Conservation (phyloP, 2,797 vertebrate genomes). For the Austrolebias charrua region DNA sequence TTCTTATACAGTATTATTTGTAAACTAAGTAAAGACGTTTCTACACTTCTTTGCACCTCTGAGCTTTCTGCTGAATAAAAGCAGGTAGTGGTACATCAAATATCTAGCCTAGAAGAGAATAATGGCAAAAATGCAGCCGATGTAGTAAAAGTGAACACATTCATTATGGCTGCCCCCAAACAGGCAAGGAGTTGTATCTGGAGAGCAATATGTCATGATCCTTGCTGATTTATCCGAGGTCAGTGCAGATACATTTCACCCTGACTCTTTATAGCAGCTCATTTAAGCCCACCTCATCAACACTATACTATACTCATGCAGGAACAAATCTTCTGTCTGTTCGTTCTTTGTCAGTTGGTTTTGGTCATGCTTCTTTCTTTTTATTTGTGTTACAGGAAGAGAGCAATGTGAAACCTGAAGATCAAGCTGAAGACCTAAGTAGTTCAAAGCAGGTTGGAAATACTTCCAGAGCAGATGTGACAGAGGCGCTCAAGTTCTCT, state of each 20-base stretch:
- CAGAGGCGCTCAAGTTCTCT: neutral
- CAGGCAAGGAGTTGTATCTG: constrained; percentile 23
- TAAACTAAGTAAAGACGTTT: constrained; percentile 17
- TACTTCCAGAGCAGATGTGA: neutral
- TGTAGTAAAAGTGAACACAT: constrained; percentile 57
- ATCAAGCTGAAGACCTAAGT: constrained; percentile 79
- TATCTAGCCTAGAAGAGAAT: constrained; percentile 22
- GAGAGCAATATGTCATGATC: constrained; percentile 30
- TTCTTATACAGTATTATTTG: too few species aligned
- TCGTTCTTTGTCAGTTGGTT: neutral
- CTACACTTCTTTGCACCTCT: constrained; percentile 19
- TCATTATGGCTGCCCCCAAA: constrained; percentile 45
- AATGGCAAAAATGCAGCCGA: constrained; percentile 34
- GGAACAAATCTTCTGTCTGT: constrained; percentile 4
- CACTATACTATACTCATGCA: neutral
- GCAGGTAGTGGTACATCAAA: constrained; percentile 35
- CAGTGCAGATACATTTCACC: constrained; percentile 41
- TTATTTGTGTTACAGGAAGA: constrained; percentile 80
- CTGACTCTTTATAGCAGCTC: constrained; percentile 30
- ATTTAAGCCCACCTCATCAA: constrained; percentile 20
- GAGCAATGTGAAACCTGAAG: constrained; percentile 75
- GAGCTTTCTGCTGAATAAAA: constrained; percentile 33
- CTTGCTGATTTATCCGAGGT: constrained; percentile 48
- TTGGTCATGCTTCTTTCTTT: neutral
- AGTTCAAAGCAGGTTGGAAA: constrained; percentile 82